Conservation (phyloP, 2,888 invertebrate genomes). For the Sminthurides aquaticus region DNA sequence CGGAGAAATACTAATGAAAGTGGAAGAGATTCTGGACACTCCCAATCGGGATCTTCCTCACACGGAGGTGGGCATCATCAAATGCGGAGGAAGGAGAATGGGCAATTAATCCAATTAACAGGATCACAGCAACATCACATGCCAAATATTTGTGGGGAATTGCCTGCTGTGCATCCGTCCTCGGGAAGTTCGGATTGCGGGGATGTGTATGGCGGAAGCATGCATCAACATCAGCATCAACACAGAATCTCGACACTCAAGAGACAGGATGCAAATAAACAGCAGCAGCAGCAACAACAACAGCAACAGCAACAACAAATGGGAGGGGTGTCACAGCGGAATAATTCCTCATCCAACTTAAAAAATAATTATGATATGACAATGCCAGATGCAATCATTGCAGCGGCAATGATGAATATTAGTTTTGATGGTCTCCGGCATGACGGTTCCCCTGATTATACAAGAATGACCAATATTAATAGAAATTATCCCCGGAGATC, state of each 20-base stretch:
- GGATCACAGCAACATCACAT: slow-evolving; percentile 27
- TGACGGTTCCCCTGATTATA: slow-evolving; percentile 24
- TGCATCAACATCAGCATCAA: slow-evolving; percentile 18
- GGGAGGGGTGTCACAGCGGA: slow-evolving; percentile 18
- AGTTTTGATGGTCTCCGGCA: slow-evolving; percentile 30
- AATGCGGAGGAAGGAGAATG: slow-evolving; percentile 38
- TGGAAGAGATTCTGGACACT: slow-evolving; percentile 17
- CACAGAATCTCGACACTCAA: slow-evolving; percentile 19
- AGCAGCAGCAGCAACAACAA: slow-evolving; percentile 14
- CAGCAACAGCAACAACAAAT: slow-evolving; percentile 17
- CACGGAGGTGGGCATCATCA: slow-evolving; percentile 17
- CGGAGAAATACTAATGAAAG: slow-evolving; percentile 47
- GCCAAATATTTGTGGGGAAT: slow-evolving; percentile 42
- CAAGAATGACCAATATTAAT: slow-evolving; percentile 22
- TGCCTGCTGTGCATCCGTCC: slow-evolving; percentile 35
- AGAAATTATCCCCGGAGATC: slow-evolving; percentile 30
- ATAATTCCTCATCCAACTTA: slow-evolving; percentile 15
- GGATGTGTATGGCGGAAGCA: slow-evolving; percentile 26
- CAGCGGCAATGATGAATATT: slow-evolving; percentile 42
- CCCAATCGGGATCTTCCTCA: slow-evolving; percentile 13
- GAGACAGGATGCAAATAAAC: slow-evolving; percentile 9
- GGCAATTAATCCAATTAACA: slow-evolving; percentile 37
- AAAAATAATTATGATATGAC: slow-evolving; percentile 35
- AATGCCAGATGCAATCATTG: slow-evolving; percentile 42
- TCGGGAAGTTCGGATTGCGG: slow-evolving; percentile 34